Conservation (phyloP, 2,113 vertebrate genomes). For the Embiotoca jacksoni region DNA sequence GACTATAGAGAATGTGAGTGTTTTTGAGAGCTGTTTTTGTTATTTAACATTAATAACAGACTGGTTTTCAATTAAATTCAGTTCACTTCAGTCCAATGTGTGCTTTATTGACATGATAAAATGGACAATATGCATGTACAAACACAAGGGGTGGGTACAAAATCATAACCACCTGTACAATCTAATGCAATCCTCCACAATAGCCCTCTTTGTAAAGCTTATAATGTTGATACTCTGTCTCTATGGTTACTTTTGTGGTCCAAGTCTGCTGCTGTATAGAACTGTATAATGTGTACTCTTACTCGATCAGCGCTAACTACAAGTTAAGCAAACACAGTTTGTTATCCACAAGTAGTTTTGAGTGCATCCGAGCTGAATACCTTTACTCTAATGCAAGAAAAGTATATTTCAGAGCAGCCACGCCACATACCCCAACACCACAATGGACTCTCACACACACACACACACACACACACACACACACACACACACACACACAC, state of each 20-base stretch:
- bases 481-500: constrained; percentile 56
- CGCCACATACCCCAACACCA: constrained; percentile 38
- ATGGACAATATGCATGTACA: constrained; percentile 22
- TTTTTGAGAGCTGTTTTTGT: constrained; percentile 35
- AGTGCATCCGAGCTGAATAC: constrained; percentile 6
- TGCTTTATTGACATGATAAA: constrained; percentile 44
- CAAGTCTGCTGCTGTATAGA: neutral
- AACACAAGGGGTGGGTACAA: constrained; percentile 21
- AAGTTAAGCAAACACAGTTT: constrained; percentile 3
- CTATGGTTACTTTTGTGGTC: constrained; percentile 32
- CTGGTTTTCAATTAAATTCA: constrained; percentile 36
- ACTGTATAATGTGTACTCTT: neutral
- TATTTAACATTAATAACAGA: constrained; percentile 56
- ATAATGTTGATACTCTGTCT: constrained; percentile 45
- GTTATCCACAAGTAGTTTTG: neutral
- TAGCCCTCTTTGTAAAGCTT: constrained; percentile 34
- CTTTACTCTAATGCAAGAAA: constrained; percentile 26
- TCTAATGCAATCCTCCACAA: constrained; percentile 24
- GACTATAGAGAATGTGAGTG: constrained; percentile 7
- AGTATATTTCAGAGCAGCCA: constrained; percentile 42
- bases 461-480: constrained; percentile 64
- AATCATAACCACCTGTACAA: constrained; percentile 57
- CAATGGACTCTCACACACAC: constrained; percentile 49
- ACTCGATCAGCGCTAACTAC: neutral
- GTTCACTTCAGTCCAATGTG: constrained; percentile 16